Evolutionary conservation across 2,888 invertebrate genomes (phyloP).

Genomic region (Tetropium fuscum): DNA sequence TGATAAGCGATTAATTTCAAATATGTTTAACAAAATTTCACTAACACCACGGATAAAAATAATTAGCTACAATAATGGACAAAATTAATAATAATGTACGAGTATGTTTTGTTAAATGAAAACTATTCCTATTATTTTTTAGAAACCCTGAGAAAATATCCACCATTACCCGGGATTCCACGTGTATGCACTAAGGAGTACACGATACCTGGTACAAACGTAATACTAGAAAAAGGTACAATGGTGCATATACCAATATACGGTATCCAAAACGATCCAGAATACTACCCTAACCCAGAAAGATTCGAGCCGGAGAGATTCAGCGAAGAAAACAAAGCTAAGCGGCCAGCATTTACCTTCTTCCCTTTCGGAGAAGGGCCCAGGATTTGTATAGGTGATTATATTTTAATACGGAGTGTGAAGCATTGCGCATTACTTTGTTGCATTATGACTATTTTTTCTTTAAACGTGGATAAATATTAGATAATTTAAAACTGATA

Average conservation of each 20-base stretch:
- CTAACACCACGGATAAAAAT: too few relatives aligned
- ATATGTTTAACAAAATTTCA: too few relatives aligned
- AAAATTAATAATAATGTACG: background rate
- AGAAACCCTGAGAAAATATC: slow-evolving; percentile 37
- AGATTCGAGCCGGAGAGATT: slow-evolving; percentile 74
- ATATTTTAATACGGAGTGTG: too few relatives aligned
- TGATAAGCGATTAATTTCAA: too few relatives aligned
- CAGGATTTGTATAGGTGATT: slow-evolving; percentile 68
- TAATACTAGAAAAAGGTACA: slow-evolving; percentile 31
- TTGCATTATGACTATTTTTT: too few relatives aligned
- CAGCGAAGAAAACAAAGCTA: slow-evolving; percentile 67
- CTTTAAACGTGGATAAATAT: too few relatives aligned
- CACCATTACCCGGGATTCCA: slow-evolving; percentile 38
- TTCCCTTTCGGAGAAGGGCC: slow-evolving; percentile 71
- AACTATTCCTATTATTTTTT: slow-evolving; percentile 24
- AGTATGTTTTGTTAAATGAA: too few relatives aligned
- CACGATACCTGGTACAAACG: slow-evolving; percentile 41
- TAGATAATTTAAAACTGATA: too few relatives aligned
- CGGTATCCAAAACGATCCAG: slow-evolving; percentile 47
- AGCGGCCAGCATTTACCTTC: slow-evolving; percentile 62
- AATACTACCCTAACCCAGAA: slow-evolving; percentile 68
- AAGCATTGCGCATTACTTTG: too few relatives aligned
- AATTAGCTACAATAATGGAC: too few relatives aligned
- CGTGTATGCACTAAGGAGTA: slow-evolving; percentile 45
- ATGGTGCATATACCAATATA: slow-evolving; percentile 39